Evolutionary conservation across 2,888 invertebrate species (phyloP), one percentile per base, ranked within the genome.

Genomic region (Ennomos fuscantarius): DNA sequence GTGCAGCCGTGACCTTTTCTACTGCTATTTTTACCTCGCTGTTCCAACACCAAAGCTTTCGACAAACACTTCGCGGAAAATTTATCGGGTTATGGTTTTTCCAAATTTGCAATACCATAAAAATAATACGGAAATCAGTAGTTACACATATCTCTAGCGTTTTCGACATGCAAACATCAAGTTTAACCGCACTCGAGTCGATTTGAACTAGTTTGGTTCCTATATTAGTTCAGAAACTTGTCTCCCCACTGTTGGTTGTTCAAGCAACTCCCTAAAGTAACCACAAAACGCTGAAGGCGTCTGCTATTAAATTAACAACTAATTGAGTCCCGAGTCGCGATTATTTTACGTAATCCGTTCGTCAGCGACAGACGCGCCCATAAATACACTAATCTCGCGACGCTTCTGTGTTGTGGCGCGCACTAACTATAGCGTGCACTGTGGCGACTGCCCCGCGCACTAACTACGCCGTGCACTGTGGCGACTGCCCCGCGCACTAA

Each of bases 1-100:
- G 63, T 24, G 11, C 47, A 55, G 57, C 58, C 62, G 32, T 56
- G 63, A 54, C 59, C 63, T 60, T 42, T 35, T 8, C 8, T 10
- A 9, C 40, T 15, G 13, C 39, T 52, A 24, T 34, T 34, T 31
- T 11, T 37, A 44, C 32, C 37, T 9, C 46, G 37, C 31, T 35
- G 48, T 40, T 13, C 33, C n/a, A 11, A 10, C 33, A 13, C 48
- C 37, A 47, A 11, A 47, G 34, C 15, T 31, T 37, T 47, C 12
- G 37, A 31, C 47, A 31, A 31, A 37, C 47, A 47, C 37, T 39
- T 34, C 44, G 10, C 1, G 12, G 12, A 12, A 47, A 31, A 37
- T 37, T 47, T 12, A 32, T 8, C 9, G 37, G 37, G 24, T 11
- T 8, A 24, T n/a, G 34, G 6, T 35, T 8, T 35, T 8, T 15